Evolutionary conservation across 2,113 vertebrate species (phyloP), one percentile per base, ranked within the genome.

Genomic region (Megaleporinus macrocephalus): DNA sequence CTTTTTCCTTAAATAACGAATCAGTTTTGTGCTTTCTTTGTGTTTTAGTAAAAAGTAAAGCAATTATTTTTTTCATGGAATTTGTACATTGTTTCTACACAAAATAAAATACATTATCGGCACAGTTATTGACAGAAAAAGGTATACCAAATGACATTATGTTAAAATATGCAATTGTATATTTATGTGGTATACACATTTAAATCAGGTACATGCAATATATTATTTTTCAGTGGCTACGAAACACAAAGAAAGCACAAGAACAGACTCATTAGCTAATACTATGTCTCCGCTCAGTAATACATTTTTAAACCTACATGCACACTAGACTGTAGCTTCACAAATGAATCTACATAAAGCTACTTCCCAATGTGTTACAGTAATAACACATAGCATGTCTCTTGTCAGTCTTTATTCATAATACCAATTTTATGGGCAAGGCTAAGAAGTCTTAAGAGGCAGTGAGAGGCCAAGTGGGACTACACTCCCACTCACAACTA

Each of bases 351-450:
- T 70, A 61, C 4, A 61, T 44, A 20, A 20, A 61, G 57, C 57
- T 26, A 61, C n/a, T 26, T 70, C 66, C 66, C 20, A 24, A 11
- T 70, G 33, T 44, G 18, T 70, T n/a, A 27, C 33, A 70, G 66
- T 70, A 44, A 44, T 41, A n/a, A 70, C 5, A 44, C 66, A 22
- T 7, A 61, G n/a, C 6, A 26, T 61, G 22, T 61, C 57, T 61
- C 57, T 61, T 61, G 57, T 26, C 57, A 61, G 57, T 61, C 57
- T 61, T 61, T 61, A 61, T 61, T 61, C n/a, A 61, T 61, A 61
- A 61, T 36, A 20, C 20, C 33, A 68, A 20, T 70, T 70, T 70
- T 70, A 70, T 70, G 66, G 33, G 33, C 33, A 70, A 70, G 12
- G 24, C 66, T 44, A 41, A 70, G 20, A 69, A 36, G 65, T 41